Base-by-base conservation (phyloP, 2,113 vertebrate species). In the Grammomys dolichurus region DNA sequence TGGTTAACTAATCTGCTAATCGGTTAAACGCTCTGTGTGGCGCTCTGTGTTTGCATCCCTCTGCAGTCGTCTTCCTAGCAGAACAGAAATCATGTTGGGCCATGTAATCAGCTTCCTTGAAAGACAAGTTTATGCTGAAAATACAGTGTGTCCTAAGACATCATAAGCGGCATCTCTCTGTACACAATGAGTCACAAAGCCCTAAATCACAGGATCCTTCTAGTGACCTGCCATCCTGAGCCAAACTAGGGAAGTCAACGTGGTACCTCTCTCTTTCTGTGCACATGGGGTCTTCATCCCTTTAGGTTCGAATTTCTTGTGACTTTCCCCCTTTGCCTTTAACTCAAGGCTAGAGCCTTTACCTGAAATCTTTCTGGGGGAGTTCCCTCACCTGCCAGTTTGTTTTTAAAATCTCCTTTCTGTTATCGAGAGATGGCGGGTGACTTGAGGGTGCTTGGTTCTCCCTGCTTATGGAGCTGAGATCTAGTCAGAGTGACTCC, bases 1-100 rank as follows among this genome's bases (percentile, higher is more conserved):
- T 97, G 69, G 28, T 28, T 95, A 92, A 94, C 85, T 90, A 86
- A 97, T 94, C 96, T 81, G 26, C 91, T 97, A 80, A 96, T 92
- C 94, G 80, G 65, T 92, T 98, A 91, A 94, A 94, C 8, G 51
- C 84, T 89, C 31, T 56, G 16, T 78, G 69, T 51, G 70, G 94
- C 33, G 60, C 56, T 94, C 92, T 33, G 69, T 33, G 63, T 77
- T 91, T 91, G 80, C 85, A 93, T 1, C 31, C 51, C 75, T 65
- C 63, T 73, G 40, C 33, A n/a, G 16, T 58, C 9, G 13, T n/a
- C 0, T 43, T 40, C 78, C 9, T 7, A 0, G 96, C 60, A 51
- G 3, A 4, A 54, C 3, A n/a, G 67, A n/a, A 72, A 16, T 22
- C 76, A 85, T 78, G 26, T 28, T 6, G 86, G 80, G 73, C 77